Conservation (phyloP, 2,797 vertebrate species). For the Glyptemys insculpta region DNA sequence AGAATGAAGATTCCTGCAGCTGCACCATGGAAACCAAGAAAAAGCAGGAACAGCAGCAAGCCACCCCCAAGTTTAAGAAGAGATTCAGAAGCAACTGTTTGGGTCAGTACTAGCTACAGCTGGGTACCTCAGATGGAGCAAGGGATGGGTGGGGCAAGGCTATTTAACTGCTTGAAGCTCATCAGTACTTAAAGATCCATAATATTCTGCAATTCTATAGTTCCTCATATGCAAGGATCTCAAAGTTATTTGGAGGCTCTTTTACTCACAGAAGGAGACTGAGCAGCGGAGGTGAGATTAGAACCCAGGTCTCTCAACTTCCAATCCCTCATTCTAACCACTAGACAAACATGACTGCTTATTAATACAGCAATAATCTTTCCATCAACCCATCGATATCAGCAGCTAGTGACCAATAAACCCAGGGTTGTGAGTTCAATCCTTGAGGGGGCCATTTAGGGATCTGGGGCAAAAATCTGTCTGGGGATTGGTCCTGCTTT, state of each 20-base stretch:
- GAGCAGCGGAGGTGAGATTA: not conserved
- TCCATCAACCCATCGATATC: not conserved
- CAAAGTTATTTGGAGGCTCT: not conserved
- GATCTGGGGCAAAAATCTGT: no score
- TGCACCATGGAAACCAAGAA: fast-evolving
- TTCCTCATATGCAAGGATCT: not conserved
- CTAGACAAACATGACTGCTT: not conserved
- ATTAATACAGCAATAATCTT: not conserved
- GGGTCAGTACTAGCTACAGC: not conserved
- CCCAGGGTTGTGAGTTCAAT: no score
- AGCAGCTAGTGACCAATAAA: not conserved
- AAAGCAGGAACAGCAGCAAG: not conserved
- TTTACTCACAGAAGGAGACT: no score
- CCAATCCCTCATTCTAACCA: not conserved
- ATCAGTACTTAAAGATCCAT: not conserved
- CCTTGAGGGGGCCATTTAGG: no score
- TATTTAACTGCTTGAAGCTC: not conserved
- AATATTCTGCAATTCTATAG: not conserved
- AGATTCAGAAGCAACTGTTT: fast-evolving
- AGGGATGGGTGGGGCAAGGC: not conserved
- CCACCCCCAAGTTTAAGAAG: not conserved
- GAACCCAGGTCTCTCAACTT: fast-evolving
- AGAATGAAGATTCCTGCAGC: not conserved
- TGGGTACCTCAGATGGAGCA: fast-evolving
- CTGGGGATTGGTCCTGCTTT: no score